Base-by-base conservation (phyloP, 2,113 vertebrate species). In the Phoenicopterus ruber region DNA sequence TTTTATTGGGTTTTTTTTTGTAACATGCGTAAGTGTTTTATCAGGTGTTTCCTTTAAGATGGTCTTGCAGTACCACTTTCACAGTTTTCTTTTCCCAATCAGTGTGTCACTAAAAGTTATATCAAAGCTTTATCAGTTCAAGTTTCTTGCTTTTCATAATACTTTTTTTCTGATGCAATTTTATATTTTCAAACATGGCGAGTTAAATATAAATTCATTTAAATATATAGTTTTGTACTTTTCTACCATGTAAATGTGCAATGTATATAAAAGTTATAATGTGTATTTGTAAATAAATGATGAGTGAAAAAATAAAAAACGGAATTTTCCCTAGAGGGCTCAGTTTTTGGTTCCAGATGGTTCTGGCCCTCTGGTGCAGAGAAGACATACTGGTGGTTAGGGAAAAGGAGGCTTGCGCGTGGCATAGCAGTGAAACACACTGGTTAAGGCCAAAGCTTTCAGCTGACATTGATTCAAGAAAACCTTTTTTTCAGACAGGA, bases 171-270 rank as follows among this genome's bases (percentile, higher is more conserved):
- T 98, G 98, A 98, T 98, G 98, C 95, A 98, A 98, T 98, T 98
- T 98, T 98, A 98, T 99, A 98, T 98, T 98, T 99, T 99, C 98
- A 98, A 99, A 99, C 98, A 99, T 99, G 99, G 98, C 97, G 98
- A 99, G 98, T 99, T 99, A 99, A 99, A 99, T 99, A 99, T 99
- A 99, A 99, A 99, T 99, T 99, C 99, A 99, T 99, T 99, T 99
- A 99, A 99, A 99, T 99, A 99, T 99, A 99, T 99, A 99, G 99
- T 99, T 99, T 99, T 99, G 99, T 99, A 99, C 99, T 99, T 99
- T 99, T 99, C 99, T 99, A 99, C 98, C 98, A 98, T 99, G 99
- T 99, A 99, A 99, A 99, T 99, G 99, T 99, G 99, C 99, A 99
- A 99, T 99, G 99, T 99, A 99, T 98, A 99, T 99, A 99, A 98